Evolutionary conservation across 2,888 invertebrate species (phyloP), one percentile per base, ranked within the genome.

Genomic region (Bellardia pandia): DNA sequence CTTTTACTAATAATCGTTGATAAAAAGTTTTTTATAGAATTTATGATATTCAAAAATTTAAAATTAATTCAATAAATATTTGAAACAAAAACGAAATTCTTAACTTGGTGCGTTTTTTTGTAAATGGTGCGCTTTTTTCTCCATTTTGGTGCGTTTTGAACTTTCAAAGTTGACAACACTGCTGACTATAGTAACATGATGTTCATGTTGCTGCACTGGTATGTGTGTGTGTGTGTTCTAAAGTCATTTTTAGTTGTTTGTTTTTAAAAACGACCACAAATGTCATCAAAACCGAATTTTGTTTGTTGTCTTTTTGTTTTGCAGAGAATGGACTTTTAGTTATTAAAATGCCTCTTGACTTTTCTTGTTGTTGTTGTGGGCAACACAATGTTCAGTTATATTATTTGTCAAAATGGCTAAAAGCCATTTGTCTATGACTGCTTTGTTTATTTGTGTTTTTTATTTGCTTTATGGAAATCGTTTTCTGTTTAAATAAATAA

Each of bases 401-500:
- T 13, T 56, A 71, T 71, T 56, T 74, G 42, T 37, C 45, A 53
- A 66, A 81, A 81, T 58, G 23, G 74, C 74, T 48, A 13, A 58
- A 74, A 58, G 81, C 66, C 66, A 81, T 74, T 81, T 66, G 37
- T 74, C 56, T 37, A 33, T n/a, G 56, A 74, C 11, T 58, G 40
- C 23, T 58, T 74, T 71, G 42, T 53, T 60, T 51, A n/a, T 16
- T 30, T 68, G 13, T 56, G 45, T 48, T 8, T 60, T 69, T 60
- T 62, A 51, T 69, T 75, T 62, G 53, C 51, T 82, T 82, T 76
- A 68, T 60, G 40, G 66, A 68, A 74, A 74, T 66, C 45, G 56
- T 74, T 81, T 81, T 81, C 56, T 66, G 48, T 69, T 68, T 53
- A 82, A 74, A 62, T 69, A 85, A 69, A 82, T 68, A 82, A 60